Percentiles rank a stretch among this genome's conserved stretches.
Conservation (phyloP, 2,888 invertebrate genomes). For the Drosophila austrosaltans region DNA sequence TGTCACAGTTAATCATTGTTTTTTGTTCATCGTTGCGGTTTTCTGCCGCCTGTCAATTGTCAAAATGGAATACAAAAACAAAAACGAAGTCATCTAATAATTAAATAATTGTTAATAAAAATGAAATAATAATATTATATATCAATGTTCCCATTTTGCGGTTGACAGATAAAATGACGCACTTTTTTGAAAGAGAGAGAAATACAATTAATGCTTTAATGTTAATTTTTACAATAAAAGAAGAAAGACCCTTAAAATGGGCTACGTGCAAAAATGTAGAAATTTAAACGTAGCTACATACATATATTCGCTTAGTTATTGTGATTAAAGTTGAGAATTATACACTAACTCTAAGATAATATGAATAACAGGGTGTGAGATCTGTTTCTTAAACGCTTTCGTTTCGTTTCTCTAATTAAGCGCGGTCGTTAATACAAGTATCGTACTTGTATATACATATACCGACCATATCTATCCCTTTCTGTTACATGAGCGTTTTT, state of each 20-base stretch:
- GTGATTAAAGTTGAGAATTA: neutral
- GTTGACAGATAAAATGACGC: conserved; percentile 25
- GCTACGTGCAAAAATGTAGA: conserved; percentile 63
- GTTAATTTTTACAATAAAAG: conserved; percentile 24
- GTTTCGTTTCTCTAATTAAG: conserved; percentile 49
- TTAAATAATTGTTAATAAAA: conserved; percentile 28
- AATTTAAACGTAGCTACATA: conserved; percentile 20
- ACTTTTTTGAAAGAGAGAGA: neutral
- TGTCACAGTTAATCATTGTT: conserved; percentile 43
- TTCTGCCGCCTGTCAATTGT: conserved; percentile 34
- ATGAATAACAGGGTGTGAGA: conserved; percentile 24
- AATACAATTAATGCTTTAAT: conserved; percentile 31
- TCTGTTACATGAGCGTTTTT: conserved; percentile 25
- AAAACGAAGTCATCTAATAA: conserved; percentile 19
- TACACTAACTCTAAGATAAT: conserved; percentile 13
- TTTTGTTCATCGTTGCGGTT: conserved; percentile 39
- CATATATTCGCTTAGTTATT: neutral
- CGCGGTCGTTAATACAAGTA: neutral
- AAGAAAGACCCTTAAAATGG: neutral
- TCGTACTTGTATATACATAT: neutral
- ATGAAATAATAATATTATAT: conserved; percentile 35
- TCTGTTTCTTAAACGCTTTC: neutral
- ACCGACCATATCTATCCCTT: neutral
- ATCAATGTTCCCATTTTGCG: conserved; percentile 5
- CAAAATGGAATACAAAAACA: conserved; percentile 26